These are phyloP conservation scores for Gallinago solitaria DNA, from an alignment of 2,797 vertebrate genomes.

Conservation along the genomic window DNA sequence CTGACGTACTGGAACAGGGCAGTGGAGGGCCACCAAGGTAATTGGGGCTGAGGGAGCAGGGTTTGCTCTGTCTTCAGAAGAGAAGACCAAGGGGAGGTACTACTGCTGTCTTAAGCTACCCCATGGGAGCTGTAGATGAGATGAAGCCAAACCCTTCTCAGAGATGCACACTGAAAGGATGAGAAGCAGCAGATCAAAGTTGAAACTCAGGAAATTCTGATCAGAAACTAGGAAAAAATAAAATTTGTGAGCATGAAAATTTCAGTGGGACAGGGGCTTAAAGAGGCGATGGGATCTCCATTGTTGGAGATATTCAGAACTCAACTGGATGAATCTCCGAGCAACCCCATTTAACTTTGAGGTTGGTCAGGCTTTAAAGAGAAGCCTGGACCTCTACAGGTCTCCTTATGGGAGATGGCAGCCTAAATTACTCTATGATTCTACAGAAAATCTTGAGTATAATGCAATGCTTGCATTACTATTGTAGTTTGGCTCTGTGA, in stretches of 20 bases:
- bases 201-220: background rate
- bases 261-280: background rate
- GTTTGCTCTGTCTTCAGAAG: background rate
- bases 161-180: background rate
- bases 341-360: background rate
- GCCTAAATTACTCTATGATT: background rate
- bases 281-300: background rate
- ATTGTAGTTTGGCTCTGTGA: background rate
- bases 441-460: background rate
- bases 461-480: background rate
- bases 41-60: background rate
- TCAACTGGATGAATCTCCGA: background rate
- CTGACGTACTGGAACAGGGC: rapidly evolving
- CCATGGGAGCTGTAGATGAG: background rate
- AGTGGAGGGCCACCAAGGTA: background rate
- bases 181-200: background rate
- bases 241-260: background rate
- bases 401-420: background rate
- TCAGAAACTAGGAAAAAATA: background rate
- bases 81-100: background rate
- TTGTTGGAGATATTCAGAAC: background rate
- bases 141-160: background rate
- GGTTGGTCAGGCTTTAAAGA: background rate
- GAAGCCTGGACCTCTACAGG: background rate
- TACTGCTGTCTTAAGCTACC: background rate